Conservation (phyloP, 1,140 invertebrate species). For the Leptoteleia sp. region DNA sequence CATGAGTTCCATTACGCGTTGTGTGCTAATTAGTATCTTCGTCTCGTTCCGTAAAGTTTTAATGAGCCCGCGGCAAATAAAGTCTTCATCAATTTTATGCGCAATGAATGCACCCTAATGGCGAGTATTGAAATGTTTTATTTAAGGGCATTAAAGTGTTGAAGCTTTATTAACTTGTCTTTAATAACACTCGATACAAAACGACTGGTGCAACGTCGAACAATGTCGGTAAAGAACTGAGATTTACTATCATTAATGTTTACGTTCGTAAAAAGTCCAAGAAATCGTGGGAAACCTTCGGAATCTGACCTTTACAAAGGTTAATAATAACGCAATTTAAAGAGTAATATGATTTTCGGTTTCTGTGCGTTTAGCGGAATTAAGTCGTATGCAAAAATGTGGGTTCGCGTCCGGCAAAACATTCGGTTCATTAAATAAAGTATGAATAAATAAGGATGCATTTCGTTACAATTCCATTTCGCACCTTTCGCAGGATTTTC, state of each 20-base stretch:
- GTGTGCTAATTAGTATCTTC: constrained; percentile 25
- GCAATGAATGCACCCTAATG: constrained; percentile 27
- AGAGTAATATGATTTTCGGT: no score
- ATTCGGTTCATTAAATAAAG: constrained; percentile 34
- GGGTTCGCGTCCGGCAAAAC: constrained; percentile 18
- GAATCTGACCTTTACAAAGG: constrained; percentile 12
- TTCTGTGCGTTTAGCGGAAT: no score
- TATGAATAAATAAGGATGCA: constrained; percentile 56
- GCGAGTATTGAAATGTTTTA: constrained; percentile 27
- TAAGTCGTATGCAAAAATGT: constrained; percentile 36
- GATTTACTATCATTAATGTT: constrained; percentile 22
- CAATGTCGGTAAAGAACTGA: constrained; percentile 1
- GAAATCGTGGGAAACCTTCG: not conserved
- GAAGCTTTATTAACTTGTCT: constrained; percentile 31
- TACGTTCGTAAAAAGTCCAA: no score
- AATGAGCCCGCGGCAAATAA: constrained; percentile 33
- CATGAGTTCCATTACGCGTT: constrained; percentile 7
- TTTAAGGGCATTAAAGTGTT: constrained; percentile 13
- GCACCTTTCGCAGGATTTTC: constrained; percentile 42
- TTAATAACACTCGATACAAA: constrained; percentile 16
- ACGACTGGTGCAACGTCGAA: constrained; percentile 3
- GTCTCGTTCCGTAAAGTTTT: not conserved
- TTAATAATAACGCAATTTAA: no score
- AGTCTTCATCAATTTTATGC: constrained; percentile 41
- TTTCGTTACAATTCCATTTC: constrained; percentile 54